Conservation (phyloP, 2,113 vertebrate species). For the Garra rufa region DNA sequence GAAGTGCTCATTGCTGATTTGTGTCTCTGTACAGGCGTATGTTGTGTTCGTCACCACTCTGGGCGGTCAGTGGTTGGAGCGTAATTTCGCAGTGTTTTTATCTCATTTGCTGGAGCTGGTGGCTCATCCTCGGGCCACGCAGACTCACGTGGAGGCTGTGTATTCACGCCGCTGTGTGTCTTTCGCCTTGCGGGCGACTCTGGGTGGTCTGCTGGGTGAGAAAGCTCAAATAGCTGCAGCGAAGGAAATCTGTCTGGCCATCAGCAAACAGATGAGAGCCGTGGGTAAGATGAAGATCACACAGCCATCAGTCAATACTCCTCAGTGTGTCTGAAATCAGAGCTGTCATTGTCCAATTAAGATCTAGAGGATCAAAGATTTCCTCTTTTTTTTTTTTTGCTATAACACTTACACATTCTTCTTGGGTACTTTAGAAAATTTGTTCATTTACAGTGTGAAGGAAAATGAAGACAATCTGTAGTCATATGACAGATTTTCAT, state of each 20-base stretch:
- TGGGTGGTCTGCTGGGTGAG: constrained; percentile 93
- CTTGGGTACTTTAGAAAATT: no score
- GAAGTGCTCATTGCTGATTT: no score
- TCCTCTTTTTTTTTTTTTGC: no score
- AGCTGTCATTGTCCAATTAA: no score
- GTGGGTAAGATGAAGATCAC: constrained; percentile 88
- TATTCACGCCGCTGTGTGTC: constrained; percentile 98
- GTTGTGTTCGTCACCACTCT: constrained; percentile 95
- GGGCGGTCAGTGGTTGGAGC: constrained; percentile 96
- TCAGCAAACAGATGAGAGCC: constrained; percentile 98
- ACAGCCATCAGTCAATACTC: neutral
- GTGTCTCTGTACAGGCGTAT: constrained; percentile 85
- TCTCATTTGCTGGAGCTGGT: constrained; percentile 95
- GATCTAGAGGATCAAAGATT: no score
- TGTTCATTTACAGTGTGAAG: no score
- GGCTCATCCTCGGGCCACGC: constrained; percentile 94
- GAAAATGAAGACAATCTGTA: no score
- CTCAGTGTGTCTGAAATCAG: neutral
- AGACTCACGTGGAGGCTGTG: constrained; percentile 96
- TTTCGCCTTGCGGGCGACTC: constrained; percentile 94
- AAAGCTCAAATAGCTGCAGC: constrained; percentile 98
- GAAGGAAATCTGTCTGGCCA: constrained; percentile 98
- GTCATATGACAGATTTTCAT: no score
- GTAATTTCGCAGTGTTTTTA: constrained; percentile 94
- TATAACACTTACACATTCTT: no score